Evolutionary conservation across 2,113 vertebrate genomes (phyloP).

Genomic region (Enhydra lutris): DNA sequence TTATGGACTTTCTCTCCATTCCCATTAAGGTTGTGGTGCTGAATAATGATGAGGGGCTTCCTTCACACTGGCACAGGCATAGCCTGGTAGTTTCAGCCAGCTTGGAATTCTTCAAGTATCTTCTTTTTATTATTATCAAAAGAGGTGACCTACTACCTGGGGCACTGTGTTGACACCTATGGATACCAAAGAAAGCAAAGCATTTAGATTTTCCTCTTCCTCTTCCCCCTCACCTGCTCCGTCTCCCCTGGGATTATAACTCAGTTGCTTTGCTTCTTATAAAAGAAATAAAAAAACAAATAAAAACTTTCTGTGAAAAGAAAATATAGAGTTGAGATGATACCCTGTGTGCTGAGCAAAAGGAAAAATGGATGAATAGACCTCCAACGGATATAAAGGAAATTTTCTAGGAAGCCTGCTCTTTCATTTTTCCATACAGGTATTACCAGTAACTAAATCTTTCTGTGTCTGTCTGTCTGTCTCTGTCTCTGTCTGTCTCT

Average conservation of each 20-base stretch:
- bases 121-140: neutral
- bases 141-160: neutral
- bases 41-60: neutral
- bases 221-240: rapidly evolving
- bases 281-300: neutral
- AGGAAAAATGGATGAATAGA: neutral
- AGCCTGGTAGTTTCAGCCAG: neutral
- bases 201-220: neutral
- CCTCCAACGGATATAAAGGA: neutral
- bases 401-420: neutral
- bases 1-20: neutral
- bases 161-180: neutral
- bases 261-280: neutral
- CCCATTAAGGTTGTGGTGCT: neutral
- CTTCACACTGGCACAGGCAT: neutral
- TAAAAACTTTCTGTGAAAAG: neutral
- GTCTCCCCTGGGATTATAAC: neutral
- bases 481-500: neutral
- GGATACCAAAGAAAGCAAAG: slow-evolving; percentile 6
- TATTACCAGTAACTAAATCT: neutral
- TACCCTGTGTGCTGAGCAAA: neutral
- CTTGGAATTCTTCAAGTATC: neutral
- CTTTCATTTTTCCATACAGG: neutral
- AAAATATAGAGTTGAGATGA: neutral
- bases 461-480: neutral